phyloP scores from a whole-genome alignment of 2,113 vertebrate genomes.

The Hippoglossus stenolepis region DNA sequence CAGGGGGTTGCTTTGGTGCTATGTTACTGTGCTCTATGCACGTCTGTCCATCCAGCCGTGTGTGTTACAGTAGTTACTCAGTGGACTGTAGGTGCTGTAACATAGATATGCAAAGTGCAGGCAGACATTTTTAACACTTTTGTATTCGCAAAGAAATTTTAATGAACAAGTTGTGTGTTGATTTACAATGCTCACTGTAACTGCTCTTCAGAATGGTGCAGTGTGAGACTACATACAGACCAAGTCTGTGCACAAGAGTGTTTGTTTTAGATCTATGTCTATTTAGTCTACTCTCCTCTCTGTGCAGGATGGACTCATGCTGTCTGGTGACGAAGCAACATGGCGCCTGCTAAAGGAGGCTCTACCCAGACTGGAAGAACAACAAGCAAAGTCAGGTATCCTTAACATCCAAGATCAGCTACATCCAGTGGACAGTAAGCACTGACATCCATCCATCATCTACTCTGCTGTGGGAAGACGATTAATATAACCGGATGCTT shows the following conservation, averaged over 20 bases:
- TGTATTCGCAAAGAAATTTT: no score
- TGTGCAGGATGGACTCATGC: slow-evolving; percentile 70
- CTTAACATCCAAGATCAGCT: slow-evolving; percentile 18
- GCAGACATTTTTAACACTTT: no score
- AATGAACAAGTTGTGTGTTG: no score
- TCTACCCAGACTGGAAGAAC: slow-evolving; percentile 58
- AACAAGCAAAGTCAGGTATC: slow-evolving; percentile 62
- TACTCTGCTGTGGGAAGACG: background rate
- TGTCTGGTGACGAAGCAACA: slow-evolving; percentile 48
- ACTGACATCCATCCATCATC: background rate
- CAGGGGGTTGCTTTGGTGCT: no score
- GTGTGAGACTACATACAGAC: no score
- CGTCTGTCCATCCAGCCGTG: no score
- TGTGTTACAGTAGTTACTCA: no score
- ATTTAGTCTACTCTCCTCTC: background rate
- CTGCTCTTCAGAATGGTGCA: no score
- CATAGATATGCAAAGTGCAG: no score
- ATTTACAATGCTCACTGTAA: no score
- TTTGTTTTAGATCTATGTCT: background rate
- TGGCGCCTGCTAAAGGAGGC: slow-evolving; percentile 61
- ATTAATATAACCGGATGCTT: background rate
- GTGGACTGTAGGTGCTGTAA: no score
- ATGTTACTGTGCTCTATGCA: no score
- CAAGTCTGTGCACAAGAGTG: background rate
- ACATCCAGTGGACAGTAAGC: background rate